Evolutionary conservation across 2,797 vertebrate genomes (phyloP), one percentile per base, ranked within the genome.

Genomic region (Caiman crocodilus): DNA sequence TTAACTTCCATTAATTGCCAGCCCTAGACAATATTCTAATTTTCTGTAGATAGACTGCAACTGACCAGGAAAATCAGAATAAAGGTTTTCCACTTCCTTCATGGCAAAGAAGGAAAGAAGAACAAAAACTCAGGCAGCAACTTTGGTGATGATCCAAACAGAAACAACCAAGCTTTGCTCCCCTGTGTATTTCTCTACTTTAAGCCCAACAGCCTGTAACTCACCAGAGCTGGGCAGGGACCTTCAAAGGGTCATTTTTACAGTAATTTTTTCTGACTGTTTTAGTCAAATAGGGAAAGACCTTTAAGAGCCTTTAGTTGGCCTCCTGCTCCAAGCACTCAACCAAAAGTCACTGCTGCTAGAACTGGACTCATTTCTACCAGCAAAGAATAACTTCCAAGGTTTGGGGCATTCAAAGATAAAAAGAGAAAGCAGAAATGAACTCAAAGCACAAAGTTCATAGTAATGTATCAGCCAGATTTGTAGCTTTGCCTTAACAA

Each of bases 171-270:
- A 14, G 28, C 6, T 4, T 75, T 59, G 25, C 84, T 18, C 10
- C 56, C 55, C 81, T 21, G 23, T 2, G 0, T 1, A 28, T 17
- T 35, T 69, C 65, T 82, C 5, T 50, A 64, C 86, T 84, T 50
- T 59, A 10, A 57, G 4, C 42, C 76, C 69, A 1, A 5, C 0
- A 2, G 61, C 17, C 58, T 15, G 16, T 17, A 12, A 6, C 35
- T 7, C 28, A 11, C 67, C 58, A 17, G 32, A 50, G n/a, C 55
- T 26, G 42, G 42, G 2, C 30, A 16, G 5, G 0, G 1, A 1
- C n/a, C n/a, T 7, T 14, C 4, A 0, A 26, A 5, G 3, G 7
- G 56, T 69, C n/a, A 2, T 3, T 1, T 2, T 4, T 6, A 12
- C 5, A 0, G 5, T 2, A 26, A 17, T 26, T 61, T 57, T 15